phyloP scores from a whole-genome alignment of 2,113 vertebrate species.

The Oryzias celebensis region DNA sequence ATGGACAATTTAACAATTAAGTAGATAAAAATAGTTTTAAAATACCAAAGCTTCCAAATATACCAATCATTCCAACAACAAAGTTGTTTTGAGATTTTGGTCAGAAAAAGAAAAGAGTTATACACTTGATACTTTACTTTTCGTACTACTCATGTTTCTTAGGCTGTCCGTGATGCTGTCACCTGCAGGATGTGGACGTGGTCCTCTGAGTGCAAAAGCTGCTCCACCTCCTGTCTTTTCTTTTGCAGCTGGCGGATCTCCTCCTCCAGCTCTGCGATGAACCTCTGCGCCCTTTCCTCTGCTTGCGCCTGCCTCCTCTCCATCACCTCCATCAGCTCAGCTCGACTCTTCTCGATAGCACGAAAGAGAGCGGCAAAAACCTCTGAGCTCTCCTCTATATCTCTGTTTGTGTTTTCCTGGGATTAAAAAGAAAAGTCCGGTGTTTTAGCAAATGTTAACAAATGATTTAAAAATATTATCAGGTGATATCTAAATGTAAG shows the following conservation, averaged over 20 bases:
- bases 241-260: conserved; percentile 68
- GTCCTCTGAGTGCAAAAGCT: conserved; percentile 66
- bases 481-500: not conserved
- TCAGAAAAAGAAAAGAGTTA: no score
- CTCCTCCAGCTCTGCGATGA: conserved; percentile 65
- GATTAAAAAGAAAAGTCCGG: not conserved
- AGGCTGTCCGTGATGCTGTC: not conserved
- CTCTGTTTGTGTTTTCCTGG: conserved; percentile 65
- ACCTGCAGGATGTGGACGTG: conserved; percentile 79
- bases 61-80: no score
- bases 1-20: no score
- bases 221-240: conserved; percentile 65
- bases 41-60: no score
- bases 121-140: no score
- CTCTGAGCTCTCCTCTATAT: conserved; percentile 62
- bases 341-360: conserved; percentile 59
- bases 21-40: no score
- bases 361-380: conserved; percentile 63
- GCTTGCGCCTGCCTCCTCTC: conserved; percentile 65
- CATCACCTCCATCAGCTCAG: conserved; percentile 57
- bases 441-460: not conserved
- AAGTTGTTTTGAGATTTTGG: no score
- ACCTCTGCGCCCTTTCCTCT: conserved; percentile 54
- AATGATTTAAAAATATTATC: fast-evolving
- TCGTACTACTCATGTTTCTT: not conserved